A percentile compares a stretch with the other conserved stretches of the same genome.
These are phyloP conservation scores for Eulemur mongoz DNA, from an alignment of 2,797 vertebrate genomes.

Conservation along the genomic window DNA sequence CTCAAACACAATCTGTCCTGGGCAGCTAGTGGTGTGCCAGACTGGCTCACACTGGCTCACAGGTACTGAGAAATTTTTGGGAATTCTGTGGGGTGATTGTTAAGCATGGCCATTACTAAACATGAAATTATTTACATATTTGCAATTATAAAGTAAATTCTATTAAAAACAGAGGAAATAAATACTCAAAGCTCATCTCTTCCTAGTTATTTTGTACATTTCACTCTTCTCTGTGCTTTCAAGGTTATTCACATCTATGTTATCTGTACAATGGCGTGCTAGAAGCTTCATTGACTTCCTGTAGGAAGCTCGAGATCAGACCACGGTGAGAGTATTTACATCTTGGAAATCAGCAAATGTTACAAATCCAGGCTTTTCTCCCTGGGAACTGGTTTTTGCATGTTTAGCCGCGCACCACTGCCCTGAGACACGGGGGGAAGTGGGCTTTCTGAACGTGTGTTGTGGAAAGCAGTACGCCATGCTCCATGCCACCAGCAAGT, in stretches of 20 bases:
- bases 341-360: background rate
- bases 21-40: background rate
- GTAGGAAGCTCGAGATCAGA: background rate
- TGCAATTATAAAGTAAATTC: background rate
- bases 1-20: background rate
- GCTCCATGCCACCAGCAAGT: constrained; percentile 31
- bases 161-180: background rate
- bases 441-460: background rate
- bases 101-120: background rate
- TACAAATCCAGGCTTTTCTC: background rate
- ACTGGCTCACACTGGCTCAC: background rate
- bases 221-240: background rate
- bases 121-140: background rate
- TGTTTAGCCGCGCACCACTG: background rate
- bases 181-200: background rate
- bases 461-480: background rate
- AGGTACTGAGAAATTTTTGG: background rate
- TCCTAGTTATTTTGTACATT: background rate
- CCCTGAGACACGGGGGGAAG: background rate
- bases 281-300: background rate
- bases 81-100: background rate
- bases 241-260: background rate
- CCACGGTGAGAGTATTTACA: background rate
- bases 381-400: background rate
- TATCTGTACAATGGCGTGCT: no score